phyloP scores from a whole-genome alignment of 2,113 vertebrate genomes.

The Upupa epops region DNA sequence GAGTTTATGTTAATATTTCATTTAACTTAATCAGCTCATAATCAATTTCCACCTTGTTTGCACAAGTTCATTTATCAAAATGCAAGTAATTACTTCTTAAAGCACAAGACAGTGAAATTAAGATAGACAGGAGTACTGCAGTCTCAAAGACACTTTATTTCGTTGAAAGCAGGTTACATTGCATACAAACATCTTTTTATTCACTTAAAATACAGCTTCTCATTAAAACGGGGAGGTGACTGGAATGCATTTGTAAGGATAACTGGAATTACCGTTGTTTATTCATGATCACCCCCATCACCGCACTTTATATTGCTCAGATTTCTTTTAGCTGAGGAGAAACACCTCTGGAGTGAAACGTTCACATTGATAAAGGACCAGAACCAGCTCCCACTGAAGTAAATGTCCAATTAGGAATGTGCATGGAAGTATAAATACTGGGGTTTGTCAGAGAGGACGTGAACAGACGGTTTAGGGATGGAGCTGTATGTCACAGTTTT shows the following conservation, averaged over 20 bases:
- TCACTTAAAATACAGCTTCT: not conserved
- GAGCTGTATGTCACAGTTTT: not conserved
- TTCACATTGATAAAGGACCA: not conserved
- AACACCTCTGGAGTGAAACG: not conserved
- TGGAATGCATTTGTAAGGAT: not conserved
- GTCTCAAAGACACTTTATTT: not conserved
- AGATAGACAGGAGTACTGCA: not conserved
- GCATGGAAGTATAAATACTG: not conserved
- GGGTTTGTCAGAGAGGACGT: not conserved
- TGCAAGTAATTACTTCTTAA: not conserved
- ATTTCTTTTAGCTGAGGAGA: not conserved
- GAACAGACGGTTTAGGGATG: not conserved
- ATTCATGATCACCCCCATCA: not conserved
- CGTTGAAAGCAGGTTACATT: not conserved
- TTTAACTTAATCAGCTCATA: constrained; percentile 21
- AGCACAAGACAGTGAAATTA: constrained; percentile 23
- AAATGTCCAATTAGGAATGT: not conserved
- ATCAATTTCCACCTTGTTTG: constrained; percentile 57
- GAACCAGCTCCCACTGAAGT: not conserved
- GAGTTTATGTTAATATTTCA: constrained; percentile 2
- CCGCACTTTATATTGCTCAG: not conserved
- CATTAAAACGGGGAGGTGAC: not conserved
- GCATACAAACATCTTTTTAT: not conserved
- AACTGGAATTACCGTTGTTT: not conserved
- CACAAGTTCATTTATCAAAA: constrained; percentile 16